Evolutionary conservation across 2,113 vertebrate species (phyloP), one percentile per base, ranked within the genome.

Genomic region (Brachyistius frenatus): DNA sequence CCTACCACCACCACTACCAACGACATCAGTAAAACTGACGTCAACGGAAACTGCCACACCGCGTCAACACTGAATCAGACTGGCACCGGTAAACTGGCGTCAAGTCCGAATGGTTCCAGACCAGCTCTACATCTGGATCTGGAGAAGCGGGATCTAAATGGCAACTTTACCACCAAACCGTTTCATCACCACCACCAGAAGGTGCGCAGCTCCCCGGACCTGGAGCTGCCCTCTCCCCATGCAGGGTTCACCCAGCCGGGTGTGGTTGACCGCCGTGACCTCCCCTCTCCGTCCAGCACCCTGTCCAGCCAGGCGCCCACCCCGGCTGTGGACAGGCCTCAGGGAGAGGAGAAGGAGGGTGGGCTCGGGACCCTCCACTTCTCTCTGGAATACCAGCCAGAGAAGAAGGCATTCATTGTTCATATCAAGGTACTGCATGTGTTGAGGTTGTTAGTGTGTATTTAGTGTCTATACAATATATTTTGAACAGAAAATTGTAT

Each of bases 321-420:
- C 31, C 97, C 95, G 1, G 93, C 93, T 32, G 71, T 89, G 58
- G 94, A 95, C 5, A 90, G 90, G 46, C 78, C 91, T 31, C 90
- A 90, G 2, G 84, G 39, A 11, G 88, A 90, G 47, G 93, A 94
- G 39, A 87, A 84, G 50, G 85, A 93, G 1, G 94, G 93, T 47
- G 96, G 96, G 8, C 86, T 99, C 44, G 98, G 98, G 46, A 97
- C 94, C 10, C 96, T 99, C 14, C 96, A 96, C 86, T 98, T 99
- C 91, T 96, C 97, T 13, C 91, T 99, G 85, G 97, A 99, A 78
- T 99, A 99, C 94, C 98, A 99, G 77, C 96, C 97, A 57, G 97
- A 99, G 92, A 99, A 93, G 93, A 99, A 99, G 79, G 96, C 97
- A 1, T 98, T 99, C 88, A 93, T 99, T 68, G 98, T 99, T 57